Evolutionary conservation across 2,888 invertebrate genomes (phyloP).

Genomic region (Tortricodes alternella): DNA sequence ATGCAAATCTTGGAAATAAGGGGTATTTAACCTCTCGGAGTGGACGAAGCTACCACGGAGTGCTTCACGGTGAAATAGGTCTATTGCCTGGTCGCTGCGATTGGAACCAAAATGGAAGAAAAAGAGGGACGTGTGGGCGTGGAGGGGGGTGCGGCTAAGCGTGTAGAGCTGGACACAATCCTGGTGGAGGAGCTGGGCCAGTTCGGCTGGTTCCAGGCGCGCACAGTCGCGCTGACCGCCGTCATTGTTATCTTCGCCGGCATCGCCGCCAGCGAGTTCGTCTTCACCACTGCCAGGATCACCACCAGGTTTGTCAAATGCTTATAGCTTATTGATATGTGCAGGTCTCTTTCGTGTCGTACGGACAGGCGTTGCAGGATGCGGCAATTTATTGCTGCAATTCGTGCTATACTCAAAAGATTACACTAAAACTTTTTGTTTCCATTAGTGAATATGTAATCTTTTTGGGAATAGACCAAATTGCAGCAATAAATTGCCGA

Average conservation of each 20-base stretch:
- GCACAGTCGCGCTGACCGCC: slow-evolving; percentile 76
- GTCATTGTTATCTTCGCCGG: slow-evolving; percentile 82
- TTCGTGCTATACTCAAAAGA: too few relatives aligned
- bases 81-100: not conserved
- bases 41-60: not conserved
- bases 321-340: not conserved
- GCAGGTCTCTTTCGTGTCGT: not conserved
- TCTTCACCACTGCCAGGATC: slow-evolving; percentile 80
- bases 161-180: slow-evolving; percentile 55
- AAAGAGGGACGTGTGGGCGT: not conserved
- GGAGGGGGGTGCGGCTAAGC: slow-evolving; percentile 9
- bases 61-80: not conserved
- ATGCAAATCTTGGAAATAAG: not conserved
- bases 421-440: too few relatives aligned
- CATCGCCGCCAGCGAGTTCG: slow-evolving; percentile 77
- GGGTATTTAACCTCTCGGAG: not conserved
- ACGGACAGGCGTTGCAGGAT: too few relatives aligned
- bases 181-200: slow-evolving; percentile 68
- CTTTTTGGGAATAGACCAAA: too few relatives aligned
- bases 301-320: slow-evolving; percentile 25
- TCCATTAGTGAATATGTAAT: too few relatives aligned
- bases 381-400: too few relatives aligned
- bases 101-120: not conserved
- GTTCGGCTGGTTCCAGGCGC: slow-evolving; percentile 81
- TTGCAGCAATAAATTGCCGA: too few relatives aligned